These are phyloP conservation scores for Macrocentrus cingulum DNA, from an alignment of 1,140 invertebrate species.

Conservation along the genomic window DNA sequence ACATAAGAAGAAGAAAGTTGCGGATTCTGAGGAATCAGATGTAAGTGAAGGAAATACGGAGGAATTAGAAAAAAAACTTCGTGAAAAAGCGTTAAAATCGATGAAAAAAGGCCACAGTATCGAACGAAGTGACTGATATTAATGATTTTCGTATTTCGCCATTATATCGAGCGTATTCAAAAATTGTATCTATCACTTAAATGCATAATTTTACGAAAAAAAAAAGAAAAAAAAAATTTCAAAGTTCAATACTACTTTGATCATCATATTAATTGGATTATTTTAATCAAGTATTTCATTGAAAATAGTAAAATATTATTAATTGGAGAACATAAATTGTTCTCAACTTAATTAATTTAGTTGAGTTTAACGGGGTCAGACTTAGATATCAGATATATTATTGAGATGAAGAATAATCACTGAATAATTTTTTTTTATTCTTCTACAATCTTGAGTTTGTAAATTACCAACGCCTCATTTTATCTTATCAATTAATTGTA, in stretches of 20 bases:
- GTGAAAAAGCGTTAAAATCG: constrained; percentile 80
- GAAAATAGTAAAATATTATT: neutral
- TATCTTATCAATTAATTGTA: constrained; percentile 20
- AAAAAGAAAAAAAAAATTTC: no score
- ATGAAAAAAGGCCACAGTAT: constrained; percentile 65
- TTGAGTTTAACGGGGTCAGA: no score
- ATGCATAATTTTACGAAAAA: no score
- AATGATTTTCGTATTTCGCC: neutral
- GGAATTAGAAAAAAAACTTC: constrained; percentile 81
- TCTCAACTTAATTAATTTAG: no score
- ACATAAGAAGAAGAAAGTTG: constrained; percentile 67
- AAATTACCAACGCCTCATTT: constrained; percentile 27
- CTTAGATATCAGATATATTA: no score
- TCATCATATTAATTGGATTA: constrained; percentile 5
- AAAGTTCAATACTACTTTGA: no score
- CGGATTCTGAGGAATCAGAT: constrained; percentile 64
- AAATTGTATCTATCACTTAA: constrained; percentile 10
- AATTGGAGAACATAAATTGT: no score
- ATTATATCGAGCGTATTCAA: constrained; percentile 2
- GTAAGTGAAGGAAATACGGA: constrained; percentile 69
- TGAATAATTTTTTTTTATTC: neutral
- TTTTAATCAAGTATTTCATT: neutral
- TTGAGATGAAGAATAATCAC: no score
- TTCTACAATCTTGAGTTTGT: constrained; percentile 19
- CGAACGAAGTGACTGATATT: constrained; percentile 52